A percentile compares a stretch with the other conserved stretches of the same genome.
phyloP scores from a whole-genome alignment of 2,888 invertebrate species.

The Drosophila aldrichi region DNA sequence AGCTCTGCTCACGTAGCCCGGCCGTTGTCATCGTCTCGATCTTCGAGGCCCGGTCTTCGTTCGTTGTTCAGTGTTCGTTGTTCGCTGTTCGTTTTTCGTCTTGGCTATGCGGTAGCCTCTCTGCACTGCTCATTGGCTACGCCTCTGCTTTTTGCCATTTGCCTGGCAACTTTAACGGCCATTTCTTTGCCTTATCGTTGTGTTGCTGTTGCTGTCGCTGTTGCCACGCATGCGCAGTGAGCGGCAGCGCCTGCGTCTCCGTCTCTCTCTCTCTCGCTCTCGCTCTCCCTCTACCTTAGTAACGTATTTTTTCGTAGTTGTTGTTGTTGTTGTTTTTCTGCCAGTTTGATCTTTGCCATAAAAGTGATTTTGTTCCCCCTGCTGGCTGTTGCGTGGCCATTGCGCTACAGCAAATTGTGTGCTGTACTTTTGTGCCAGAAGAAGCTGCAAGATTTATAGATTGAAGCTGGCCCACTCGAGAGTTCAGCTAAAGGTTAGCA shows the following conservation, averaged over 20 bases:
- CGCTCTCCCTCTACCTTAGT: slow-evolving; percentile 73
- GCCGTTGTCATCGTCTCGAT: slow-evolving; percentile 42
- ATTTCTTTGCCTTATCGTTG: slow-evolving; percentile 65
- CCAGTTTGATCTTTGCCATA: slow-evolving; percentile 78
- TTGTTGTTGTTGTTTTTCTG: slow-evolving; percentile 47
- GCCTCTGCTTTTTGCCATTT: slow-evolving; percentile 77
- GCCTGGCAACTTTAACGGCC: slow-evolving; percentile 77
- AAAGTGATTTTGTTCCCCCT: slow-evolving; percentile 74
- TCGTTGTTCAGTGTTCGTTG: slow-evolving; percentile 18
- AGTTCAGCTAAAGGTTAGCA: slow-evolving; percentile 46
- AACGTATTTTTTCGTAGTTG: slow-evolving; percentile 67
- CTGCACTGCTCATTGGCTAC: slow-evolving; percentile 60
- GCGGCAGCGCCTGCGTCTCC: slow-evolving; percentile 38
- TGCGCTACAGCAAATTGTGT: slow-evolving; percentile 73
- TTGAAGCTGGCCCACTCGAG: slow-evolving; percentile 36
- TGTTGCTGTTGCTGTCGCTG: slow-evolving; percentile 50
- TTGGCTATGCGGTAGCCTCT: slow-evolving; percentile 52
- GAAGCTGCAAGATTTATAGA: slow-evolving; percentile 51
- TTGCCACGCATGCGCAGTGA: slow-evolving; percentile 62
- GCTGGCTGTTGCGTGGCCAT: slow-evolving; percentile 67
- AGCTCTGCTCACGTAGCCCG: slow-evolving; percentile 64
- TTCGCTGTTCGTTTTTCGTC: slow-evolving; percentile 26
- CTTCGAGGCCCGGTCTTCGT: slow-evolving; percentile 27
- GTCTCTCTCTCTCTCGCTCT: background rate
- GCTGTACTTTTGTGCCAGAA: slow-evolving; percentile 68